Conservation (phyloP, 2,888 invertebrate genomes). For the Tetragnatha montana region DNA sequence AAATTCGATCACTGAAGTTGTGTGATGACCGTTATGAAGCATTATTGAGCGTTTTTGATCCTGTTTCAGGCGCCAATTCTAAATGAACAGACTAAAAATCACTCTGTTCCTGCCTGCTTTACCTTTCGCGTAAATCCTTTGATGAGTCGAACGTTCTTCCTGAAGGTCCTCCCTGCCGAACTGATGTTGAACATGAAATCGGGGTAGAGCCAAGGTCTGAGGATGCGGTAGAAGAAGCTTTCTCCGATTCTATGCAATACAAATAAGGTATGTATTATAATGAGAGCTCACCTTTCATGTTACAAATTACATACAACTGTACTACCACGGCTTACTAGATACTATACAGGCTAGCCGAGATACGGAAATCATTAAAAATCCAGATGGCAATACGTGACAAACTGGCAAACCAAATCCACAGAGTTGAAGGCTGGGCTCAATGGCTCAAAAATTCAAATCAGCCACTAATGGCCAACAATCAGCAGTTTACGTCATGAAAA, state of each 20-base stretch:
- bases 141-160: conserved; percentile 75
- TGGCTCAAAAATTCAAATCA: background rate
- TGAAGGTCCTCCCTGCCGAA: conserved; percentile 76
- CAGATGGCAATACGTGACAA: background rate
- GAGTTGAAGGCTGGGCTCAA: background rate
- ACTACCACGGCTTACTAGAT: too few relatives aligned
- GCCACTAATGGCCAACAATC: background rate
- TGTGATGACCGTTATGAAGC: too few relatives aligned
- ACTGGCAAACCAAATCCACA: background rate
- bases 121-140: conserved; percentile 77
- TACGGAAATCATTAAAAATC: background rate
- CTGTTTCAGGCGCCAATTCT: too few relatives aligned
- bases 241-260: conserved; percentile 72
- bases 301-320: background rate
- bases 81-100: background rate
- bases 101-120: background rate
- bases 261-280: background rate
- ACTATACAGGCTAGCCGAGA: background rate
- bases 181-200: conserved; percentile 76
- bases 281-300: background rate
- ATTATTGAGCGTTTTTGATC: too few relatives aligned
- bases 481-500: background rate
- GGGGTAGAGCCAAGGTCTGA: conserved; percentile 77
- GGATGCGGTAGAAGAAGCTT: conserved; percentile 74
- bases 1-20: too few relatives aligned